Evolutionary conservation across 2,113 vertebrate species (phyloP).

Genomic region (Numenius arquata): DNA sequence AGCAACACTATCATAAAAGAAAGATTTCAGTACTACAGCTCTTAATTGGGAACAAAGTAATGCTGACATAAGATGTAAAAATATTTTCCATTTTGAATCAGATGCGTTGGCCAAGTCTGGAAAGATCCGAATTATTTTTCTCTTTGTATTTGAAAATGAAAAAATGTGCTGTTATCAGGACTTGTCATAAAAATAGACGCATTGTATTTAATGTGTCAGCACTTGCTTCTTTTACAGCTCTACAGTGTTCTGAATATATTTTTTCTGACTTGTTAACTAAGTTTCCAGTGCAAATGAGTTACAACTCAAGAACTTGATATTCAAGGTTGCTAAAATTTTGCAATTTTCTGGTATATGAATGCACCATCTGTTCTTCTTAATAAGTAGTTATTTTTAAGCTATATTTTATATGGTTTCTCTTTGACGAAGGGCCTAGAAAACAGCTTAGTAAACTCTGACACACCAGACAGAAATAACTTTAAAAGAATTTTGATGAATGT

Average conservation of each 20-base stretch:
- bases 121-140: conserved; percentile 4
- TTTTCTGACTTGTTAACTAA: conserved; percentile 27
- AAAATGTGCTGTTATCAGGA: conserved; percentile 20
- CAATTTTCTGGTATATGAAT: conserved; percentile 15
- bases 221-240: background rate
- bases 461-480: conserved; percentile 21
- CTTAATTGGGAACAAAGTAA: conserved; percentile 16
- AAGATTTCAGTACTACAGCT: background rate
- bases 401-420: background rate
- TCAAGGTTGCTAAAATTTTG: conserved; percentile 17
- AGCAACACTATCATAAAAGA: background rate
- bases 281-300: conserved; percentile 48
- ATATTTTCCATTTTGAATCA: conserved; percentile 29
- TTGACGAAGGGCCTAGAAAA: background rate
- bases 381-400: conserved; percentile 30
- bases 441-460: conserved; percentile 3
- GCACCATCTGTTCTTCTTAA: conserved; percentile 44
- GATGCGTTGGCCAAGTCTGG: background rate
- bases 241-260: background rate
- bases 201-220: conserved; percentile 40
- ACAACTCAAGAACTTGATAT: conserved; percentile 43
- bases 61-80: conserved; percentile 3
- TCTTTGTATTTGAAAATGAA: conserved; percentile 35
- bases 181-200: conserved; percentile 33
- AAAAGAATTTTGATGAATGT: background rate